Evolutionary conservation across 2,113 vertebrate genomes (phyloP), one percentile per base, ranked within the genome.

Genomic region (Tupaia tana): DNA sequence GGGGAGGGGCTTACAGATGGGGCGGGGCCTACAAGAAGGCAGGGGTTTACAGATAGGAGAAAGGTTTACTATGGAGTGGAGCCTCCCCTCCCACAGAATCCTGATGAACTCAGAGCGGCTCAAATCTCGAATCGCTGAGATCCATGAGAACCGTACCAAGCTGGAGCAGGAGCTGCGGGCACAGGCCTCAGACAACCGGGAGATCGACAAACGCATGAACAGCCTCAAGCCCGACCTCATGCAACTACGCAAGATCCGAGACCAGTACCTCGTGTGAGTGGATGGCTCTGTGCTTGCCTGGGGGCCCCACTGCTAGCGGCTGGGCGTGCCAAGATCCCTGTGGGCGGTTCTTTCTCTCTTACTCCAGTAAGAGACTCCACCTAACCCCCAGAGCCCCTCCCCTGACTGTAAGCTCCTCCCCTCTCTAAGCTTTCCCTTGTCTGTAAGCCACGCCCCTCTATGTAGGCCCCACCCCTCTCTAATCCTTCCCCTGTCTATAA

Each of bases 121-220:
- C 82, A 99, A 99, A 77, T 99, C 99, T 14, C 98, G 99, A 80
- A 98, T 99, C 29, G 98, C 98, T 0, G 99, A 99, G 92, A 99
- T 99, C 92, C 99, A 99, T 0, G 99, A 99, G 96, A 99, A 98
- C 98, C 99, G 99, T 95, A 98, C 98, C 29, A 99, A 99, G 97
- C 98, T 99, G 97, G 98, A 99, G 93, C 98, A 99, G 97, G 99
- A 99, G 95, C 97, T 99, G 91, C 98, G 98, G 95, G 98, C 98
- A 1, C 99, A 99, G 96, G 98, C 98, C 67, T 97, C 98, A 0
- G 99, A 99, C 95, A 99, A 99, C 97, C 98, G 99, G 7, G 99
- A 99, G 97, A 99, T 99, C 7, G 99, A 99, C 98, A 99, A 99
- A 92, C 98, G 98, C 96, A 99, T 99, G 98, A 99, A 99, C 98